Percentiles rank a stretch among this genome's conserved stretches.
Conservation (phyloP, 2,888 invertebrate species). For the Callyntrura guangdongensis region DNA sequence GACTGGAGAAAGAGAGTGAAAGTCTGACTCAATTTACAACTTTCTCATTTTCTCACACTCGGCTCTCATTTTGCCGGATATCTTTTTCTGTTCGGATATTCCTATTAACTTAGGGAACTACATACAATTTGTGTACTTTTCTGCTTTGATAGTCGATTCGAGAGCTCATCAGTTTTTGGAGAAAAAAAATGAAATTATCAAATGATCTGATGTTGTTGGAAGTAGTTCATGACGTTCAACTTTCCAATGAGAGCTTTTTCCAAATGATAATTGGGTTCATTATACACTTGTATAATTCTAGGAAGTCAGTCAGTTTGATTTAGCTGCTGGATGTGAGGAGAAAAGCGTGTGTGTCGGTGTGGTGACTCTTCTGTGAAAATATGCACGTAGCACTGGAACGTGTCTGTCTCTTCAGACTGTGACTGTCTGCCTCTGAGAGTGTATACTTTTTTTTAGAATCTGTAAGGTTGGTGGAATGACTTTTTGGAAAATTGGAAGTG, state of each 20-base stretch:
- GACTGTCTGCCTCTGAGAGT: conserved; percentile 34
- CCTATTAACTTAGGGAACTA: background rate
- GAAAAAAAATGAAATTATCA: conserved; percentile 66
- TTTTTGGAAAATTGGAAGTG: conserved; percentile 76
- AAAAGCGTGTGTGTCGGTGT: conserved; percentile 28
- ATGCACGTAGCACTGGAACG: conserved; percentile 65
- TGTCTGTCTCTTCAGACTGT: conserved; percentile 44
- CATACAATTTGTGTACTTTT: background rate
- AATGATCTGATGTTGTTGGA: conserved; percentile 59
- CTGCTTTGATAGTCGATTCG: background rate
- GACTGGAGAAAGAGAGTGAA: conserved; percentile 16
- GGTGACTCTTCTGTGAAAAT: conserved; percentile 67
- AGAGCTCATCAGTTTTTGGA: conserved; percentile 13
- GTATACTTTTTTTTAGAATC: conserved; percentile 55
- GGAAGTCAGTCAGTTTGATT: conserved; percentile 71
- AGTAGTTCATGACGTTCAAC: conserved; percentile 62
- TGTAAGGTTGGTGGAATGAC: conserved; percentile 61
- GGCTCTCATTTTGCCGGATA: conserved; percentile 55
- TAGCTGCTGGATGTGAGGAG: conserved; percentile 49
- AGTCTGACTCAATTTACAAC: conserved; percentile 62
- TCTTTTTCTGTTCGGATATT: conserved; percentile 37
- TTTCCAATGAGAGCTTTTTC: conserved; percentile 69
- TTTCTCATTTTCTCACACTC: conserved; percentile 67
- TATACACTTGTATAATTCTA: conserved; percentile 70
- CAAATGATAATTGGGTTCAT: conserved; percentile 77